Base-by-base conservation (phyloP, 2,797 vertebrate species). In the Echiichthys vipera region DNA sequence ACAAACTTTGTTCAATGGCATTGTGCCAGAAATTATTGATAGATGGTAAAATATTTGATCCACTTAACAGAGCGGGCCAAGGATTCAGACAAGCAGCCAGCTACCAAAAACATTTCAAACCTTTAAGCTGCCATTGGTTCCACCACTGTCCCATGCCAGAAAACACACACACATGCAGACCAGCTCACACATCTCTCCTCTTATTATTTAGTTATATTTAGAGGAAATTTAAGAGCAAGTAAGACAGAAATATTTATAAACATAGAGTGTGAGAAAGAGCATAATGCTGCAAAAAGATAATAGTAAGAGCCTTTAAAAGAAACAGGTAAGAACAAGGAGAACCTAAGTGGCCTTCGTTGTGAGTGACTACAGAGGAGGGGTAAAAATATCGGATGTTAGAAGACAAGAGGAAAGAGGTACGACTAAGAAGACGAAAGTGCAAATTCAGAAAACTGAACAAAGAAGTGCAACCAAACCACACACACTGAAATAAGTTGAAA, bases 291-390 rank as follows among this genome's bases (percentile, higher is more conserved):
- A 25, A 56, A 58, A 76, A 56, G 73, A 34, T 45, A 73, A 59
- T 27, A 65, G 14, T 56, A 40, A 50, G 45, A 80, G 24, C 22
- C 65, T 20, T 75, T 78, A 56, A 65, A 74, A 73, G 57, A 83
- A 56, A 71, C 36, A 61, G 67, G 50, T 71, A 62, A 79, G 68
- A 77, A 87, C 54, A 71, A 59, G 50, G 37, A 61, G 34, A 72
- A 36, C 53, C 39, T 29, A 30, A 72, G 58, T 51, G 61, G 57
- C 10, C 45, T 20, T 25, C 42, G 65, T 20, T 74, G 54, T 20
- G 51, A 10, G 43, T 69, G 32, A 72, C 56, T n/a, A 39, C 27
- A 77, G 68, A 67, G 55, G 20, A 57, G 45, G 58, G 51, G 62
- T 80, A 75, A 66, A 84, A 69, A 78, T 84, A 78, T 42, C 5